Evolutionary conservation across 2,113 vertebrate species (phyloP).

Genomic region (Ailuropoda melanoleuca): DNA sequence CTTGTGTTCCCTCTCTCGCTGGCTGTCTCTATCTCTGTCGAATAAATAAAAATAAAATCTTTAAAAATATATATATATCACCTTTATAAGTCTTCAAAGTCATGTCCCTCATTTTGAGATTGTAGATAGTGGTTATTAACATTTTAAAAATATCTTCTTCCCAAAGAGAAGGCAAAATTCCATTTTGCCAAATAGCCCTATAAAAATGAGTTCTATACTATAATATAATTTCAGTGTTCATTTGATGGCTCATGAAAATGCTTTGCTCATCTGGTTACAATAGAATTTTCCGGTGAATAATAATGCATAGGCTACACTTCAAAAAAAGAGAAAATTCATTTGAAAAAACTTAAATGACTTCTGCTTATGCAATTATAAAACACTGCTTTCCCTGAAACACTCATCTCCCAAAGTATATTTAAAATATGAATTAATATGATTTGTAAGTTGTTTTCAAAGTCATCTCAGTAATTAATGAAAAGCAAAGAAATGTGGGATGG

Average conservation of each 20-base stretch:
- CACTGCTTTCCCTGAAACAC: background rate
- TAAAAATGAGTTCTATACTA: slow-evolving; percentile 46
- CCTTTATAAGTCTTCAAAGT: slow-evolving; percentile 21
- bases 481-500: background rate
- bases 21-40: too few relatives aligned
- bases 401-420: slow-evolving; percentile 7
- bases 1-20: too few relatives aligned
- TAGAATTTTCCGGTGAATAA: slow-evolving; percentile 46
- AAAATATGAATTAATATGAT: slow-evolving; percentile 39
- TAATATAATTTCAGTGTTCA: slow-evolving; percentile 45
- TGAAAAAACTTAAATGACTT: slow-evolving; percentile 26
- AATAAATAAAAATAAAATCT: too few relatives aligned
- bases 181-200: slow-evolving; percentile 39
- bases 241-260: slow-evolving; percentile 8
- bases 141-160: slow-evolving; percentile 49
- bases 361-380: slow-evolving; percentile 46
- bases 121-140: slow-evolving; percentile 26
- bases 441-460: slow-evolving; percentile 38
- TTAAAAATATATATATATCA: too few relatives aligned
- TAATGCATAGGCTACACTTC: background rate
- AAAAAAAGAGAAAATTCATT: background rate
- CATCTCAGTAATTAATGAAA: background rate
- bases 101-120: slow-evolving; percentile 11
- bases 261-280: slow-evolving; percentile 6
- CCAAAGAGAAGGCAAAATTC: slow-evolving; percentile 28